Evolutionary conservation across 1,140 invertebrate species (phyloP).

Genomic region (Drosophila sp.): DNA sequence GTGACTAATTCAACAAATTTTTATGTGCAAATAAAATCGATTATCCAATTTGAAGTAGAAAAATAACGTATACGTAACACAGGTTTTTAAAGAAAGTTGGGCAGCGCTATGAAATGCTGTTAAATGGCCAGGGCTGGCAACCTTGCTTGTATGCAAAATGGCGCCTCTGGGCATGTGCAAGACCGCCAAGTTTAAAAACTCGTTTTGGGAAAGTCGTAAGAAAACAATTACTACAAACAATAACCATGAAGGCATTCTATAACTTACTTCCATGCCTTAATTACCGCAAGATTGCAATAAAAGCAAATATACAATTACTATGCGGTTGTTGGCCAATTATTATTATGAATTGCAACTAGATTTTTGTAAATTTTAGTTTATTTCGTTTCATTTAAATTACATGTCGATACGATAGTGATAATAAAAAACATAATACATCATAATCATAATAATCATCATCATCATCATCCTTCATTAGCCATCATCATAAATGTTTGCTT

Average conservation of each 20-base stretch:
- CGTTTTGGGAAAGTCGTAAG: no score
- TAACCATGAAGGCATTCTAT: no score
- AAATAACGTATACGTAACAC: not conserved
- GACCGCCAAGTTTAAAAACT: not conserved
- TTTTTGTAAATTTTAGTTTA: slow-evolving; percentile 52
- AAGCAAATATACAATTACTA: no score
- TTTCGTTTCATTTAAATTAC: slow-evolving; percentile 79
- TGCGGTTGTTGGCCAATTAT: not conserved
- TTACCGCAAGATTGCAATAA: no score
- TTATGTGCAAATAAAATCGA: not conserved
- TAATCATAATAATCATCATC: slow-evolving; percentile 62
- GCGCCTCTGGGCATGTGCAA: not conserved
- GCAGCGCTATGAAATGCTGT: not conserved
- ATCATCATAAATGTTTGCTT: slow-evolving; percentile 64
- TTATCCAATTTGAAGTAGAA: not conserved
- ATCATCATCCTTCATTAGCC: slow-evolving; percentile 4
- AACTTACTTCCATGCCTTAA: no score
- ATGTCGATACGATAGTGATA: slow-evolving; percentile 77
- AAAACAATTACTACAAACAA: no score
- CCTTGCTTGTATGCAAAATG: not conserved
- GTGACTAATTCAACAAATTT: no score
- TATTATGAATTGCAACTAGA: not conserved
- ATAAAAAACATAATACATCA: slow-evolving; percentile 79
- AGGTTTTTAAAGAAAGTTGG: not conserved
- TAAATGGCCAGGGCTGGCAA: not conserved